These are phyloP conservation scores for Vanessa cardui DNA, from an alignment of 2,888 invertebrate genomes.

Conservation along the genomic window DNA sequence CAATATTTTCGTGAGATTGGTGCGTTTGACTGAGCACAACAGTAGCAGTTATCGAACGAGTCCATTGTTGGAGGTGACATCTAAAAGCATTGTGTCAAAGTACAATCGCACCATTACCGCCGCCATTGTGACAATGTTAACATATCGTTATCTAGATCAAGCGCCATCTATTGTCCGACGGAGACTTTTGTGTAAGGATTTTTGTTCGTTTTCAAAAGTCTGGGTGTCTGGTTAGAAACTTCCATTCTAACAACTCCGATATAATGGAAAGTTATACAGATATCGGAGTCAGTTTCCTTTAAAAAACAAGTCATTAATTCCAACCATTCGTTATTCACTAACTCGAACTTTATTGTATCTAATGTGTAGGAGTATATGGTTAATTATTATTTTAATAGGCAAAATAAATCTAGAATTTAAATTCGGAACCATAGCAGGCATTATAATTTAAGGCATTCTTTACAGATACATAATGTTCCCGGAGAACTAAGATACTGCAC, in stretches of 20 bases:
- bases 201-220: conserved; percentile 27
- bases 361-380: too few species aligned
- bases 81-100: conserved; percentile 79
- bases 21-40: conserved; percentile 67
- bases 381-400: too few species aligned
- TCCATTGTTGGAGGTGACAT: conserved; percentile 77
- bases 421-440: not conserved
- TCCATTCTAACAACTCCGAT: not conserved
- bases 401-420: not conserved
- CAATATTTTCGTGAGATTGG: conserved; percentile 66
- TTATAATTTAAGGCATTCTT: not conserved
- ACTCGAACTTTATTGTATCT: too few species aligned
- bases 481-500: conserved; percentile 1
- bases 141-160: conserved; percentile 82
- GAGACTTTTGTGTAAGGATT: conserved; percentile 70
- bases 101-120: conserved; percentile 80
- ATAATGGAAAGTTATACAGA: not conserved
- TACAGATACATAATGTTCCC: not conserved
- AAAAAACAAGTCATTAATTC: not conserved
- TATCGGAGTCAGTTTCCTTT: not conserved
- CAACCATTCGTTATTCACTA: not conserved
- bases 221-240: conserved; percentile 20
- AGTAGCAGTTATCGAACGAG: conserved; percentile 71
- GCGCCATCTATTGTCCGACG: conserved; percentile 80
- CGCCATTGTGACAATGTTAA: conserved; percentile 81